Percentiles rank a stretch among this genome's conserved stretches.
phyloP scores from a whole-genome alignment of 2,888 invertebrate species.

The Eurytoma californica region DNA sequence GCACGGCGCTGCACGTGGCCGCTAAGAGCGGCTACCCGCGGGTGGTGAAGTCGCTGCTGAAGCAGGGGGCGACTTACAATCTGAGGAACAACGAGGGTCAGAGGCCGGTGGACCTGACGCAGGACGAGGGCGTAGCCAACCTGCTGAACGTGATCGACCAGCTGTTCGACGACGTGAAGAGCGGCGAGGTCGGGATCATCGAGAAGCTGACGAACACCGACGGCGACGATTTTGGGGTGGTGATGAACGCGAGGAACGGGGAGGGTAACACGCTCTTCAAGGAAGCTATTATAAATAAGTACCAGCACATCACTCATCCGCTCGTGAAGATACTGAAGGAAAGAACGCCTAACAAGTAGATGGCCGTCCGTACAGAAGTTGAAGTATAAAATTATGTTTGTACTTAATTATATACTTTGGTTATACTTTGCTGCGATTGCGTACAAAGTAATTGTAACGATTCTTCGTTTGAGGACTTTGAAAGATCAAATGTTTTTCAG shows the following conservation, averaged over 20 bases:
- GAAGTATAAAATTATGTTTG: too few relatives aligned
- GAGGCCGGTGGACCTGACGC: slow-evolving; percentile 58
- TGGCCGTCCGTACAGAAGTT: too few relatives aligned
- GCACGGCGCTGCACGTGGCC: slow-evolving; percentile 57
- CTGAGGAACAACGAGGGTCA: slow-evolving; percentile 55
- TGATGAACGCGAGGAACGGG: slow-evolving; percentile 58
- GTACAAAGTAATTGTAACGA: too few relatives aligned
- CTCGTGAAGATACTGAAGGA: too few relatives aligned
- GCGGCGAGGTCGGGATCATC: slow-evolving; percentile 53
- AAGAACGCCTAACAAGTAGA: too few relatives aligned
- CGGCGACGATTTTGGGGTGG: slow-evolving; percentile 55
- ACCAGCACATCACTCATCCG: slow-evolving; percentile 39
- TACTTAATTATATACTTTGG: too few relatives aligned
- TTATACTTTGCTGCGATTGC: too few relatives aligned
- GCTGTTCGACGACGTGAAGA: slow-evolving; percentile 53
- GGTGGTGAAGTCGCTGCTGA: slow-evolving; percentile 55
- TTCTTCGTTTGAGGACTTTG: too few relatives aligned
- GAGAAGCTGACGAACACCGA: slow-evolving; percentile 48
- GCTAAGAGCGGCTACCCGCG: slow-evolving; percentile 55
- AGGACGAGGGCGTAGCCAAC: slow-evolving; percentile 47
- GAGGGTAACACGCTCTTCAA: slow-evolving; percentile 57
- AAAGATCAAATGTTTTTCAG: too few relatives aligned
- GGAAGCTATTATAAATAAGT: slow-evolving; percentile 50
- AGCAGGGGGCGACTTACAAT: slow-evolving; percentile 57
- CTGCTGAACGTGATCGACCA: slow-evolving; percentile 57